Evolutionary conservation across 2,888 invertebrate genomes (phyloP).

Genomic region (Synanthedon vespiformis): DNA sequence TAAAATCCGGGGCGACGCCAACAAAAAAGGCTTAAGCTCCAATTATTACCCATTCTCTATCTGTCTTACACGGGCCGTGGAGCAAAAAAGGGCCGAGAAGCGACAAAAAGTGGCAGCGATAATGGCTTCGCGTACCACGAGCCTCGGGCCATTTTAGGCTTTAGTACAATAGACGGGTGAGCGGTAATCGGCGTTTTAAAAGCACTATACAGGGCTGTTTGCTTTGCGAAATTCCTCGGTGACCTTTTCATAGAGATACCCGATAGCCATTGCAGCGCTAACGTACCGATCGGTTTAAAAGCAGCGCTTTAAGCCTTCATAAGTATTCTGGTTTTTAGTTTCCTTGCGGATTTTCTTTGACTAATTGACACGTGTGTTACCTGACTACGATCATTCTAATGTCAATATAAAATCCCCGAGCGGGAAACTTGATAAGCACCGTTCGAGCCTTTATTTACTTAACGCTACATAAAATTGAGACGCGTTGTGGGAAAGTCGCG

Average conservation of each 20-base stretch:
- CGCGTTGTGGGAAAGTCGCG: slow-evolving; percentile 25
- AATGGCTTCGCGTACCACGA: slow-evolving; percentile 44
- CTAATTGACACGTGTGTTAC: too few relatives aligned
- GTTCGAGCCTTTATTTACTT: slow-evolving; percentile 21
- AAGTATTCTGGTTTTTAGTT: slow-evolving; percentile 16
- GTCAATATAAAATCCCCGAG: neutral
- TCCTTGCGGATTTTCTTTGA: neutral
- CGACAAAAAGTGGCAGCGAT: slow-evolving; percentile 48
- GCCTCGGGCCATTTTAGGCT: slow-evolving; percentile 40
- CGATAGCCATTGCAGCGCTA: slow-evolving; percentile 33
- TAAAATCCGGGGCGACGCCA: slow-evolving; percentile 37
- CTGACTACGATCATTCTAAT: too few relatives aligned
- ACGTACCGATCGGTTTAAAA: slow-evolving; percentile 14
- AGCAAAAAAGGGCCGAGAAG: slow-evolving; percentile 34
- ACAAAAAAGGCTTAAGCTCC: slow-evolving; percentile 54
- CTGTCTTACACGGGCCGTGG: slow-evolving; percentile 46
- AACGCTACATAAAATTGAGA: slow-evolving; percentile 40
- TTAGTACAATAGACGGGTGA: slow-evolving; percentile 46
- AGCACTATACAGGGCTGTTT: slow-evolving; percentile 31
- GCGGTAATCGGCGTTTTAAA: slow-evolving; percentile 51
- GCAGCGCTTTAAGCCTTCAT: slow-evolving; percentile 30
- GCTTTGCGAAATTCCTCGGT: slow-evolving; percentile 19
- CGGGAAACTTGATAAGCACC: slow-evolving; percentile 32
- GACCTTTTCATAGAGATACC: slow-evolving; percentile 27
- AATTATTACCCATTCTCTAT: slow-evolving; percentile 62